phyloP scores from a whole-genome alignment of 2,888 invertebrate species.

The Leistus spinibarbis region DNA sequence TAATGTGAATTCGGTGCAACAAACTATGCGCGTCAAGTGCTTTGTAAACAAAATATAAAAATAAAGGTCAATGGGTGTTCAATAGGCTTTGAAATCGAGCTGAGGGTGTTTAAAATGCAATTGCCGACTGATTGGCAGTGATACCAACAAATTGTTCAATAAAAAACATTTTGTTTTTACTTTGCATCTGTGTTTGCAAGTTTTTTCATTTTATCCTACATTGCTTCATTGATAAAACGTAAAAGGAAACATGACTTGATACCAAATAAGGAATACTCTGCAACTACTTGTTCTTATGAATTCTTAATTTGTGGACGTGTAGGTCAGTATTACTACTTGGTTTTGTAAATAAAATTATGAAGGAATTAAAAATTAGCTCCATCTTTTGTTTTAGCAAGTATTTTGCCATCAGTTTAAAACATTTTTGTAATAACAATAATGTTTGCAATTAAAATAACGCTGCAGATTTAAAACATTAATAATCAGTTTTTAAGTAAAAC shows the following conservation, averaged over 20 bases:
- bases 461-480: no score
- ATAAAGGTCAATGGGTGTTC: not conserved
- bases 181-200: not conserved
- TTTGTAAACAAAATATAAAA: not conserved
- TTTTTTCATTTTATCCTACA: not conserved
- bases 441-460: no score
- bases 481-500: no score
- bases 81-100: not conserved
- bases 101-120: not conserved
- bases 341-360: no score
- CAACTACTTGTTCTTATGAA: not conserved
- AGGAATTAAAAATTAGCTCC: no score
- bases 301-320: not conserved
- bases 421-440: no score
- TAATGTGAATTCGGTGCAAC: not conserved
- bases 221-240: not conserved
- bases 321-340: no score
- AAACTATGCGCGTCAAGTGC: not conserved
- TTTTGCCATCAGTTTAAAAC: no score
- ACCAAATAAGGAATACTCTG: not conserved
- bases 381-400: no score
- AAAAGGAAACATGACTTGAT: not conserved
- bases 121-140: not conserved
- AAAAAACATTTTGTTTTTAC: not conserved
- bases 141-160: not conserved